phyloP scores from a whole-genome alignment of 2,113 vertebrate species.

The Nansenia antarctica region DNA sequence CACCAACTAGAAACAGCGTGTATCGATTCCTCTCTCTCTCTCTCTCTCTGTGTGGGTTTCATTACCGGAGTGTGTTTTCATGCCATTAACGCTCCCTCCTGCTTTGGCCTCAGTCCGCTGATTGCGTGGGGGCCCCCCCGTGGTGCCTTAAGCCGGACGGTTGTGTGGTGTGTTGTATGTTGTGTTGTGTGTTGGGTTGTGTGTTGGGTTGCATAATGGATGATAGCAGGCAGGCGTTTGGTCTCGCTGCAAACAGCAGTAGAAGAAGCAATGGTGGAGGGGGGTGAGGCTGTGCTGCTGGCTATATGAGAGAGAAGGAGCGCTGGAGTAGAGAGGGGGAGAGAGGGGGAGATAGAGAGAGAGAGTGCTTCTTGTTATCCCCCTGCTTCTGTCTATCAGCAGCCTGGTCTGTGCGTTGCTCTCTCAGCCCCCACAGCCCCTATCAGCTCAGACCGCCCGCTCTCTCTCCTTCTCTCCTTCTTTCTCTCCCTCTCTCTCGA shows the following conservation, averaged over 20 bases:
- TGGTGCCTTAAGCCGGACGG: background rate
- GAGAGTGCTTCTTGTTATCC: background rate
- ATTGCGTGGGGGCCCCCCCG: background rate
- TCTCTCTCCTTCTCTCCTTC: background rate
- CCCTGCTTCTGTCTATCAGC: background rate
- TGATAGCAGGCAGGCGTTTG: background rate
- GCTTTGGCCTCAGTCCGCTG: constrained; percentile 23
- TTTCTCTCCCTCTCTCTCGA: background rate
- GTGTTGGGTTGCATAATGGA: background rate
- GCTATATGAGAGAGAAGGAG: too few relatives aligned
- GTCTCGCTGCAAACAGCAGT: background rate
- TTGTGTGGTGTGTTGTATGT: background rate
- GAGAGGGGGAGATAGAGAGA: too few relatives aligned
- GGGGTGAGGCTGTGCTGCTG: too few relatives aligned
- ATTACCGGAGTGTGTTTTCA: constrained; percentile 39
- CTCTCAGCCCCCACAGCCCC: too few relatives aligned
- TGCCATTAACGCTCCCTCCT: constrained; percentile 35
- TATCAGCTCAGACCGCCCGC: background rate
- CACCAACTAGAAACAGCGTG: constrained; percentile 10
- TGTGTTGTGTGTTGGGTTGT: background rate
- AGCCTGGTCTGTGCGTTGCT: background rate
- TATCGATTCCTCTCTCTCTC: constrained; percentile 18
- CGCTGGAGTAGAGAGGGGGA: too few relatives aligned
- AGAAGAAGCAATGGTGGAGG: background rate
- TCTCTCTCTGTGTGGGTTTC: constrained; percentile 19